Conservation (phyloP, 2,888 invertebrate species). For the Perdita meconis region DNA sequence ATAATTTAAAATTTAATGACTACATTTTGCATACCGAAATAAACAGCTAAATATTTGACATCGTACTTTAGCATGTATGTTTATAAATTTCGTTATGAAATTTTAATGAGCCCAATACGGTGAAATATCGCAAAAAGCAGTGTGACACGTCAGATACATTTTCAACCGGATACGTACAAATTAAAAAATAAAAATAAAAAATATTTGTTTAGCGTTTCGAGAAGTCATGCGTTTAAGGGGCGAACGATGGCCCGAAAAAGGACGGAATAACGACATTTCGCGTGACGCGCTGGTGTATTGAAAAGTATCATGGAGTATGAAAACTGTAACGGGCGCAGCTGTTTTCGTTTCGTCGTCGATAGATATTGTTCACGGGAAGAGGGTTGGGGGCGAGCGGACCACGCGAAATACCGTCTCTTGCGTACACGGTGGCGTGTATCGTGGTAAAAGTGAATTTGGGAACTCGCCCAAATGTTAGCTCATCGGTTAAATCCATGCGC, state of each 20-base stretch:
- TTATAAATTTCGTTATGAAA: no score
- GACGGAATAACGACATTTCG: neutral
- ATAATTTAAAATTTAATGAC: no score
- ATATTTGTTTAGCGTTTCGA: no score
- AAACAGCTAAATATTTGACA: no score
- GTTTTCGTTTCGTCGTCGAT: conserved; percentile 30
- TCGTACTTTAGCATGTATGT: no score
- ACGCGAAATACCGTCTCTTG: conserved; percentile 39
- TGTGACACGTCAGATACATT: no score
- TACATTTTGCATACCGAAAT: no score
- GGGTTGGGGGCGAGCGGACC: neutral
- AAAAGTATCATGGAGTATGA: conserved; percentile 14
- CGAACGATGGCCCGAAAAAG: neutral
- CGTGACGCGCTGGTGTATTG: neutral
- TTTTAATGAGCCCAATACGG: no score
- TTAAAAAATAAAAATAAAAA: no score
- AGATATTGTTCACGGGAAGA: conserved; percentile 40
- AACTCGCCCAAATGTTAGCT: conserved; percentile 75
- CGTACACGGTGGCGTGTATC: conserved; percentile 64
- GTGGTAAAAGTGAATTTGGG: conserved; percentile 74
- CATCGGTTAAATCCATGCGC: conserved; percentile 76
- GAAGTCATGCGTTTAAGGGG: no score
- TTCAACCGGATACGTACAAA: no score
- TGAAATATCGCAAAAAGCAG: no score
- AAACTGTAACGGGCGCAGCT: conserved; percentile 31